Conservation (phyloP, 2,113 vertebrate species). For the Campylomormyrus numenius region DNA sequence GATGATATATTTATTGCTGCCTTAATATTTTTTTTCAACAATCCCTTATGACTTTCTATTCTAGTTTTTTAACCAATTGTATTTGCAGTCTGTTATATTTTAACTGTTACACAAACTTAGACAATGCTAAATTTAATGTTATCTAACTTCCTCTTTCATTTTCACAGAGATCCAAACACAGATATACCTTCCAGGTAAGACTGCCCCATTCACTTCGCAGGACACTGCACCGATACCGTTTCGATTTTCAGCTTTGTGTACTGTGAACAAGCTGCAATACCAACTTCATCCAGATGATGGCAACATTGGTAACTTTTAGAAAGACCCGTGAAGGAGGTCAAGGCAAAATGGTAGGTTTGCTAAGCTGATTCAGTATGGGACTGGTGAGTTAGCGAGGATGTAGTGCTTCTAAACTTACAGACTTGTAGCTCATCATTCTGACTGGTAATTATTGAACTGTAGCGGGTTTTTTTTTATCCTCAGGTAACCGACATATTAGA, state of each 20-base stretch:
- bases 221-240: not conserved
- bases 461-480: not conserved
- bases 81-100: not conserved
- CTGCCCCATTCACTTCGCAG: not conserved
- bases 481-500: not conserved
- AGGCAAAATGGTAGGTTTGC: not conserved
- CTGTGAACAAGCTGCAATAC: not conserved
- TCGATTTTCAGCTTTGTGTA: not conserved
- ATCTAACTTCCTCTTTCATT: not conserved
- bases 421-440: not conserved
- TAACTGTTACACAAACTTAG: not conserved
- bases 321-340: slow-evolving; percentile 13
- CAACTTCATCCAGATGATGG: not conserved
- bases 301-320: not conserved
- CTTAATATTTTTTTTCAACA: not conserved
- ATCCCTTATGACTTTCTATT: not conserved
- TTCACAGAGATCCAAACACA: slow-evolving; percentile 54
- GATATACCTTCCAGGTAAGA: slow-evolving; percentile 59
- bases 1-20: not conserved
- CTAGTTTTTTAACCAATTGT: not conserved
- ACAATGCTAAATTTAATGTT: not conserved
- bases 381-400: not conserved
- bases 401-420: not conserved
- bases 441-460: not conserved
- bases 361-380: not conserved